A percentile compares a stretch with the other conserved stretches of the same genome.
These are phyloP conservation scores for Leuctra nigra DNA, from an alignment of 2,888 invertebrate species.

Conservation along the genomic window DNA sequence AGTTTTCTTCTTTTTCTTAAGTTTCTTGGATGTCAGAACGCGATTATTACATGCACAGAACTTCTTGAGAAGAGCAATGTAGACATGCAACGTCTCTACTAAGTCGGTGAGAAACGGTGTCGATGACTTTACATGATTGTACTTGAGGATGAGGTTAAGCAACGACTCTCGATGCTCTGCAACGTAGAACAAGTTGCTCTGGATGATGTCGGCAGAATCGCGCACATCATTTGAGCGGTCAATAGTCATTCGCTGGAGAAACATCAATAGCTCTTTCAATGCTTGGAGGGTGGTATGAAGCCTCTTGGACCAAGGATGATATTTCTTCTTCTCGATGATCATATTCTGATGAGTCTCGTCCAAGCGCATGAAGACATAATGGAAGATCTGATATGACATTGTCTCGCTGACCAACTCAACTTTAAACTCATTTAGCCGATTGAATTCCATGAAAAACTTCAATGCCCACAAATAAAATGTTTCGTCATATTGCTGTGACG, in stretches of 20 bases:
- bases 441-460: constrained; percentile 96
- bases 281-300: constrained; percentile 76
- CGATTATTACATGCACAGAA: too few species aligned
- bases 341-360: constrained; percentile 81
- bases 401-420: constrained; percentile 91
- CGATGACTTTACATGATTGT: constrained; percentile 80
- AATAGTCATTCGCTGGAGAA: too few species aligned
- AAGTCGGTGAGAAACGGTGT: constrained; percentile 78
- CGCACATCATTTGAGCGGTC: too few species aligned
- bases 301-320: constrained; percentile 72
- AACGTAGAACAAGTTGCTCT: constrained; percentile 89
- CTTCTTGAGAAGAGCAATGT: constrained; percentile 80
- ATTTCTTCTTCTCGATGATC: constrained; percentile 76
- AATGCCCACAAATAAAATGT: constrained; percentile 92
- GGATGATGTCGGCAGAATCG: constrained; percentile 77
- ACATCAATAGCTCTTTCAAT: constrained; percentile 33
- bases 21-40: too few species aligned
- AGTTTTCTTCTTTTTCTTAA: background rate
- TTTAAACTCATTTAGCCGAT: constrained; percentile 78
- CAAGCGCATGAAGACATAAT: constrained; percentile 90
- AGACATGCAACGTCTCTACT: constrained; percentile 83
- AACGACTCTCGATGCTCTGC: constrained; percentile 90
- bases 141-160: constrained; percentile 69
- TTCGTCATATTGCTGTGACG: constrained; percentile 76
- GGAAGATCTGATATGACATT: constrained; percentile 83